Base-by-base conservation (phyloP, 2,888 invertebrate species). In the Stratiomys singularior region DNA sequence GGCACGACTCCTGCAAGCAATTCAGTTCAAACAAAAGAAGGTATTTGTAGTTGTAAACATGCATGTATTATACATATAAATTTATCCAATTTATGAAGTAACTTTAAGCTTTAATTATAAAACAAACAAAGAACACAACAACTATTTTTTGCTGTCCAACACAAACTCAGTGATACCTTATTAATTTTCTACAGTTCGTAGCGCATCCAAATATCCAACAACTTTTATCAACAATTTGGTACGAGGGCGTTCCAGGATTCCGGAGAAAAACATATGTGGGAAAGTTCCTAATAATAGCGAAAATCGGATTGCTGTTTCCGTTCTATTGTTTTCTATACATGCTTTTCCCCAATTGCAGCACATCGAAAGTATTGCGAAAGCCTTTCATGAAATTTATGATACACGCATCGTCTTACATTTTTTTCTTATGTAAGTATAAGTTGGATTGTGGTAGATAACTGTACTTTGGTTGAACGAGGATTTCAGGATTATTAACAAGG, bases 361-460 rank as follows among this genome's bases (percentile, higher is more conserved):
- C 92, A 7, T 97, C 96, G 0, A 92, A 91, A 82, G 90, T 97
- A 30, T 93, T 97, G 92, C 90, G 96, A 81, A 96, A 96, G 85
- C 98, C 98, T 0, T 98, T 98, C 85, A 96, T 98, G 93, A 98
- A 98, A 88, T 98, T 98, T 86, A 91, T 98, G 83, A 94, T 96
- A 76, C 97, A 98, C 84, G 96, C 96, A 7, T 94, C 97, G 0
- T 96, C 97, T 15, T 98, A 98, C 85, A 88, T 97, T 81, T 96
- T 96, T 88, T 98, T 98, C 86, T 89, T 98, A 80, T 89, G 98
- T 98, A 88, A 93, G 95, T 92, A 80, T 69, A 18, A 37, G 3
- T 37, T 37, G 3, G 37, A 5, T 9, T 3, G 5, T 37, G 37
- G 37, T n/a, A n/a, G n/a, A n/a, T n/a, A n/a, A n/a, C n/a, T n/a